These are phyloP conservation scores for Saguinus oedipus DNA, from an alignment of 2,797 vertebrate genomes.

Conservation along the genomic window DNA sequence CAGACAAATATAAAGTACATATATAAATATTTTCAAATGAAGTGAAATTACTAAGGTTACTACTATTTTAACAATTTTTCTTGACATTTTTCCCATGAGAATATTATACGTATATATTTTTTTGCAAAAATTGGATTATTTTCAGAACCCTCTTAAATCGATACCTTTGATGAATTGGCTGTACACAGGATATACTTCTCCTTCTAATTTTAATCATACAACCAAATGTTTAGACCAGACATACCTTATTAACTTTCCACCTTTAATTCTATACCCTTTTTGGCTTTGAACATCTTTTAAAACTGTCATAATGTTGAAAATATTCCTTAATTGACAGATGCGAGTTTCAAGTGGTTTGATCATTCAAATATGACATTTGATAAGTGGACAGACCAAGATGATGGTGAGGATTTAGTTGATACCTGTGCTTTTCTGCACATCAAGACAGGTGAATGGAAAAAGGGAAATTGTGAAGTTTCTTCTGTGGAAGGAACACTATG, in stretches of 20 bases:
- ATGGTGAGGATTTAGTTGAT: slow-evolving; percentile 82
- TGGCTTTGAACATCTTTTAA: not conserved
- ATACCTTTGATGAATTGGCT: not conserved
- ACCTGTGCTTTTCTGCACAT: slow-evolving; percentile 88
- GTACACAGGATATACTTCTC: not conserved
- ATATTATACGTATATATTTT: not conserved
- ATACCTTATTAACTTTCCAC: not conserved
- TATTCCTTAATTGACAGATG: slow-evolving; percentile 82
- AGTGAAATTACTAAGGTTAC: slow-evolving; percentile 44
- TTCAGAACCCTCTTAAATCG: not conserved
- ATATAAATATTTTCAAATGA: slow-evolving; percentile 35
- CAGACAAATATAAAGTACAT: slow-evolving; percentile 17
- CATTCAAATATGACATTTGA: slow-evolving; percentile 84
- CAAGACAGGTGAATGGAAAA: slow-evolving; percentile 88
- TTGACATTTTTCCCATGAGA: slow-evolving; percentile 8
- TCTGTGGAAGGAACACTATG: slow-evolving; percentile 89
- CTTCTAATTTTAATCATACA: slow-evolving; percentile 36
- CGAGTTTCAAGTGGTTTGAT: slow-evolving; percentile 88
- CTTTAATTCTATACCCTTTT: slow-evolving; percentile 7
- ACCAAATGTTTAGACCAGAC: not conserved
- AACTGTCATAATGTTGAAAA: slow-evolving; percentile 48
- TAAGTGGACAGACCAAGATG: slow-evolving; percentile 86
- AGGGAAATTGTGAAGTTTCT: slow-evolving; percentile 86
- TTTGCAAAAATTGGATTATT: not conserved
- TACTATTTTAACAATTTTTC: slow-evolving; percentile 14